These are phyloP conservation scores for Ceriagrion tenellum DNA, from an alignment of 2,888 invertebrate genomes.

Conservation along the genomic window DNA sequence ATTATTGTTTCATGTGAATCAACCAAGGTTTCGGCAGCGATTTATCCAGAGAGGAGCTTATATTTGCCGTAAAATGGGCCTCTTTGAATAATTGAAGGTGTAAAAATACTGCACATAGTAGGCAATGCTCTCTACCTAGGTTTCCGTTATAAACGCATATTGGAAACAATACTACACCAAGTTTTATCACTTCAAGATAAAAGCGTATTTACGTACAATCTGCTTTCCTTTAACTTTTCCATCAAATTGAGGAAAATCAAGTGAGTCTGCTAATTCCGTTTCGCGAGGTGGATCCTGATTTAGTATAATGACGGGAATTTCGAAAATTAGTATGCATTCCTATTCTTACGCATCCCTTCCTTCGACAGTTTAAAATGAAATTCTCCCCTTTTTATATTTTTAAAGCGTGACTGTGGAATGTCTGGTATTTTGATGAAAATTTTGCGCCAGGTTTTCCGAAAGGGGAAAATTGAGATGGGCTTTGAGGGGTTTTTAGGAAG, in stretches of 20 bases:
- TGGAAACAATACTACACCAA: too few species aligned
- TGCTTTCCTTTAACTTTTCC: background rate
- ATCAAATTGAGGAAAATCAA: background rate
- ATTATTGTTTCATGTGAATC: too few species aligned
- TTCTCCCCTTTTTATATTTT: background rate
- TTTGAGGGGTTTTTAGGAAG: background rate
- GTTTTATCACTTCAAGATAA: too few species aligned
- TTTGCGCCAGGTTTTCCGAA: background rate
- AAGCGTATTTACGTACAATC: too few species aligned
- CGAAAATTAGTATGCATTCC: background rate
- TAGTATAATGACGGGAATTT: background rate
- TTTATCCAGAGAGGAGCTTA: too few species aligned
- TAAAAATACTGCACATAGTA: too few species aligned
- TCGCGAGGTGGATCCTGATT: background rate
- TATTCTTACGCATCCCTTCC: background rate
- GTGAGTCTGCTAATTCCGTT: background rate
- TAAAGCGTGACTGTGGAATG: background rate
- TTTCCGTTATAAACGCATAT: too few species aligned
- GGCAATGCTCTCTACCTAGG: too few species aligned
- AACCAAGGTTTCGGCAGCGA: too few species aligned
- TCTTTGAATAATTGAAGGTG: too few species aligned
- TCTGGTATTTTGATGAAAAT: conserved; percentile 22
- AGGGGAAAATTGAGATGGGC: background rate
- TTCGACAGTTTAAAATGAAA: background rate
- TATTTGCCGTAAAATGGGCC: too few species aligned